Conservation (phyloP, 2,113 vertebrate genomes). For the Tychaedon coryphoeus region DNA sequence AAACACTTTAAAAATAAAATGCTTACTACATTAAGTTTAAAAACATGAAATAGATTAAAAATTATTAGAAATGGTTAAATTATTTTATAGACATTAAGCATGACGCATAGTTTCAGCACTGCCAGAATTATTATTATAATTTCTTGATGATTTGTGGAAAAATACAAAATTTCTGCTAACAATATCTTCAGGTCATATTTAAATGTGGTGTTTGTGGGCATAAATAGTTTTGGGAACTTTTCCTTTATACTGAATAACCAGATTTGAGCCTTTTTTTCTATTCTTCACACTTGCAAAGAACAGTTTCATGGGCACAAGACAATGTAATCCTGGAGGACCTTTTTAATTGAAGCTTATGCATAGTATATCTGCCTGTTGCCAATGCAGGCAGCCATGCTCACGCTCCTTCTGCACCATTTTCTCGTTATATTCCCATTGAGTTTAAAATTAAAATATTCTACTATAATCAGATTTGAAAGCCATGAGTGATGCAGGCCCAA, state of each 20-base stretch:
- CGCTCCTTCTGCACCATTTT: neutral
- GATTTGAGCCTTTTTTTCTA: neutral
- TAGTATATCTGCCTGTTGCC: neutral
- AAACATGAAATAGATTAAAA: neutral
- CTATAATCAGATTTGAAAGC: neutral
- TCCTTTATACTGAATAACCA: neutral
- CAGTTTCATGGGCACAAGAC: neutral
- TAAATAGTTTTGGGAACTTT: neutral
- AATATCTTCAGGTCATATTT: neutral
- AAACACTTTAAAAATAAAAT: neutral
- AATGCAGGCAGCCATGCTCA: neutral
- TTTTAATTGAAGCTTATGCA: neutral
- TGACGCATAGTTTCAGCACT: neutral
- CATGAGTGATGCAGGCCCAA: neutral
- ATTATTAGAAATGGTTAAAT: neutral
- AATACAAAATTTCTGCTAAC: neutral
- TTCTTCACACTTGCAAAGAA: neutral
- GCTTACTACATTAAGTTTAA: neutral
- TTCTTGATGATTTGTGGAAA: neutral
- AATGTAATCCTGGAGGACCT: neutral
- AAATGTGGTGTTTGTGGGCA: neutral
- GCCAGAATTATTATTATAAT: neutral
- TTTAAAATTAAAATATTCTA: neutral
- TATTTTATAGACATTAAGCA: neutral
- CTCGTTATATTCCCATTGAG: neutral